Evolutionary conservation across 1,140 invertebrate species (phyloP).

Genomic region (Magallana angulata): DNA sequence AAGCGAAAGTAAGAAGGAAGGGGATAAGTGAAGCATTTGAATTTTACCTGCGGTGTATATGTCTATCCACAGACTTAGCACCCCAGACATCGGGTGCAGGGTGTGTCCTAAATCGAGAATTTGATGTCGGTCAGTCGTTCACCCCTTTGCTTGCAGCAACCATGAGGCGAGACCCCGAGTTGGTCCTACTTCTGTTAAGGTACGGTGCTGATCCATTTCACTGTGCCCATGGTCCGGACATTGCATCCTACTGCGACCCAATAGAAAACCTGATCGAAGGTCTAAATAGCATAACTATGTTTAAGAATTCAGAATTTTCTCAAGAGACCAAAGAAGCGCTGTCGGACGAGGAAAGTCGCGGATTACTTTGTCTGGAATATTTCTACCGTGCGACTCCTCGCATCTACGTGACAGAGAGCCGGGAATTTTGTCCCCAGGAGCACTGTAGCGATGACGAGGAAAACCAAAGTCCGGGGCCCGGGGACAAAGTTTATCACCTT

Average conservation of each 20-base stretch:
- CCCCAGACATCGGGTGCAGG: not conserved
- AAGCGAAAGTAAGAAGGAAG: slow-evolving; percentile 33
- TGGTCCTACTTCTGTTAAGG: slow-evolving; percentile 55
- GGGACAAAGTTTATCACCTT: slow-evolving; percentile 47
- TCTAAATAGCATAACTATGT: slow-evolving; percentile 53
- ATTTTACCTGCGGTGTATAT: slow-evolving; percentile 58
- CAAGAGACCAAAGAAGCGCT: slow-evolving; percentile 43
- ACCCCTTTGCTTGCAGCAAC: slow-evolving; percentile 60
- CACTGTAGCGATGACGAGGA: not conserved
- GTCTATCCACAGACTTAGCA: slow-evolving; percentile 38
- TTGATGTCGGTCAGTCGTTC: slow-evolving; percentile 43
- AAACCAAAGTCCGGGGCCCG: not conserved
- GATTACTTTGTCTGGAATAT: slow-evolving; percentile 42
- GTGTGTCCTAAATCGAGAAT: slow-evolving; percentile 48
- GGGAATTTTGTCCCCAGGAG: slow-evolving; percentile 35
- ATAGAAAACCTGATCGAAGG: slow-evolving; percentile 48
- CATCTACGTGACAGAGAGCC: slow-evolving; percentile 41
- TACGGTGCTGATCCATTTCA: slow-evolving; percentile 60
- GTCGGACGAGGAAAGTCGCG: slow-evolving; percentile 44
- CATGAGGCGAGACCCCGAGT: slow-evolving; percentile 47
- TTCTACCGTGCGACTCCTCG: slow-evolving; percentile 35
- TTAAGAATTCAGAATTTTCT: slow-evolving; percentile 48
- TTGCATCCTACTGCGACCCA: slow-evolving; percentile 33
- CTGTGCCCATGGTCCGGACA: not conserved
- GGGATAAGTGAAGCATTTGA: slow-evolving; percentile 51